Evolutionary conservation across 2,888 invertebrate genomes (phyloP).

Genomic region (Strigamia maritima): DNA sequence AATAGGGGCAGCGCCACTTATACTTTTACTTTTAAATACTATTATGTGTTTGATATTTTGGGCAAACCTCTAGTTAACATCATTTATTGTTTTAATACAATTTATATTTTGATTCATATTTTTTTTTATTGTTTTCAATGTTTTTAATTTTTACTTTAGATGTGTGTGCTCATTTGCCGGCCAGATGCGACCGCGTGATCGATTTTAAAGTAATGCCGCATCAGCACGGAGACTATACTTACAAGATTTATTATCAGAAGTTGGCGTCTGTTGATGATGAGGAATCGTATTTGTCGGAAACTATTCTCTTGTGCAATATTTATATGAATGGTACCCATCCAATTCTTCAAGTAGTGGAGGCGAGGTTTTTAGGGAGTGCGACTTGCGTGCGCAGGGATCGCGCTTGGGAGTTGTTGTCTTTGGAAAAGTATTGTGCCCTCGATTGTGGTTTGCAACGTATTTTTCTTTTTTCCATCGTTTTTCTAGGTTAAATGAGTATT

Average conservation of each 20-base stretch:
- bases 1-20: too few species aligned
- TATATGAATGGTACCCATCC: constrained; percentile 5
- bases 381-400: not conserved
- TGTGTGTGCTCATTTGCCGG: not conserved
- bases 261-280: not conserved
- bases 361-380: not conserved
- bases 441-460: not conserved
- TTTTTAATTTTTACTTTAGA: not conserved
- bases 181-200: not conserved
- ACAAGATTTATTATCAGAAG: not conserved
- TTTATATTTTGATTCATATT: too few species aligned
- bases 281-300: not conserved
- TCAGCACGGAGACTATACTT: not conserved
- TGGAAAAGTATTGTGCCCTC: not conserved
- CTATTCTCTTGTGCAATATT: not conserved
- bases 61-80: too few species aligned
- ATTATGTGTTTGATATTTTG: too few species aligned
- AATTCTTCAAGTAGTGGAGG: not conserved
- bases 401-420: not conserved
- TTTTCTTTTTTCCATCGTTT: not conserved
- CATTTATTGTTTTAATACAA: too few species aligned
- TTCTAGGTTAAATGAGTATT: not conserved
- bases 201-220: not conserved
- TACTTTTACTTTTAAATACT: too few species aligned
- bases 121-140: too few species aligned